phyloP scores from a whole-genome alignment of 2,888 invertebrate species.

The Drosophila eohydei region DNA sequence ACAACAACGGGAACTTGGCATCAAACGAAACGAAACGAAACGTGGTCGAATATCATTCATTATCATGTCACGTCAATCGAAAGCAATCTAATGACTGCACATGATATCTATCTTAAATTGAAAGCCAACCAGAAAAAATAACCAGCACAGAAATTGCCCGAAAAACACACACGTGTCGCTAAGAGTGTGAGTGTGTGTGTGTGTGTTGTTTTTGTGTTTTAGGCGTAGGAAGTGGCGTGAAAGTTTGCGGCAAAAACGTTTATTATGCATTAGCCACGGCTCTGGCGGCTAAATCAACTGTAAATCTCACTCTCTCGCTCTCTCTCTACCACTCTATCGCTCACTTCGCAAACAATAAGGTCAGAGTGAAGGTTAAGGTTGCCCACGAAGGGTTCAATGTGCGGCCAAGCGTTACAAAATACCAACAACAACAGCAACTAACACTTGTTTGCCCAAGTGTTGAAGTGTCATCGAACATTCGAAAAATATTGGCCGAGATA shows the following conservation, averaged over 20 bases:
- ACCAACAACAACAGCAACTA: constrained; percentile 16
- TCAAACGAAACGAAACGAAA: constrained; percentile 27
- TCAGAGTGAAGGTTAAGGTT: constrained; percentile 39
- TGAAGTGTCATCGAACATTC: constrained; percentile 27
- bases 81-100: constrained; percentile 82
- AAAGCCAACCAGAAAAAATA: constrained; percentile 48
- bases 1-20: constrained; percentile 7
- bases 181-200: background rate
- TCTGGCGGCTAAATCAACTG: constrained; percentile 76
- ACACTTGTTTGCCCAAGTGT: constrained; percentile 43
- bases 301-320: constrained; percentile 63
- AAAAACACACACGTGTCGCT: constrained; percentile 22
- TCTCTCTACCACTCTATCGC: constrained; percentile 39
- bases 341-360: constrained; percentile 49
- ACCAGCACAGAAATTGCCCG: constrained; percentile 34
- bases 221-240: constrained; percentile 55
- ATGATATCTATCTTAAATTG: constrained; percentile 81
- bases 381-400: constrained; percentile 45
- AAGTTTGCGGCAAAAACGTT: constrained; percentile 70
- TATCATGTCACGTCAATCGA: constrained; percentile 83
- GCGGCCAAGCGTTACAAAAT: constrained; percentile 49
- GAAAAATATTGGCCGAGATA: constrained; percentile 22
- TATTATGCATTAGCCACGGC: constrained; percentile 77
- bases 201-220: constrained; percentile 22
- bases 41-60: constrained; percentile 68